Evolutionary conservation across 2,113 vertebrate species (phyloP).

Genomic region (Hippopotamus amphibius): DNA sequence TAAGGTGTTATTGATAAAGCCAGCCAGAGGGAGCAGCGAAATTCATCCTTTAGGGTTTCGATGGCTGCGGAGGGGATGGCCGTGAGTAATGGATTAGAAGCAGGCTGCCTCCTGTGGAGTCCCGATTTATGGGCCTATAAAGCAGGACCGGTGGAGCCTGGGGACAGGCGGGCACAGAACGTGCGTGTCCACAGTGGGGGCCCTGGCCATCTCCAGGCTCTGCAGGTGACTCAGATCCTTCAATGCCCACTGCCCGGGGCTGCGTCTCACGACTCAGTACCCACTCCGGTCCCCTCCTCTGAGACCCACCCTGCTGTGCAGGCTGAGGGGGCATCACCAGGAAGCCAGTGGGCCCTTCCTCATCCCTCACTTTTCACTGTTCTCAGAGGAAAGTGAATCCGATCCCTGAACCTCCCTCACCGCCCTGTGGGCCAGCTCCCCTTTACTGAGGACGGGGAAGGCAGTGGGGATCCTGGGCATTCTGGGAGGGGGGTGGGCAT

Average conservation of each 20-base stretch:
- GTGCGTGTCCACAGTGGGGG: not conserved
- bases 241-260: accelerated
- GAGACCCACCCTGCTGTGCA: not conserved
- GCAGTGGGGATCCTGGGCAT: no score
- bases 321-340: accelerated
- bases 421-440: not conserved
- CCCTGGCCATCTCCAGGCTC: not conserved
- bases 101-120: not conserved
- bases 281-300: not conserved
- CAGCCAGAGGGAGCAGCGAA: constrained; percentile 35
- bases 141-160: not conserved
- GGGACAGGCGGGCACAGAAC: not conserved
- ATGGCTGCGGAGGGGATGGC: not conserved
- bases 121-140: not conserved
- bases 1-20: constrained; percentile 73
- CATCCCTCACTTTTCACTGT: accelerated
- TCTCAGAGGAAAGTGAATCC: not conserved
- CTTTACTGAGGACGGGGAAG: accelerated
- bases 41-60: constrained; percentile 59
- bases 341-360: not conserved
- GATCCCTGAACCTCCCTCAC: not conserved
- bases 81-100: constrained; percentile 49
- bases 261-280: accelerated
- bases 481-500: accelerated
- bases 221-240: not conserved